Conservation (phyloP, 2,797 vertebrate species). For the Crotalus adamanteus region DNA sequence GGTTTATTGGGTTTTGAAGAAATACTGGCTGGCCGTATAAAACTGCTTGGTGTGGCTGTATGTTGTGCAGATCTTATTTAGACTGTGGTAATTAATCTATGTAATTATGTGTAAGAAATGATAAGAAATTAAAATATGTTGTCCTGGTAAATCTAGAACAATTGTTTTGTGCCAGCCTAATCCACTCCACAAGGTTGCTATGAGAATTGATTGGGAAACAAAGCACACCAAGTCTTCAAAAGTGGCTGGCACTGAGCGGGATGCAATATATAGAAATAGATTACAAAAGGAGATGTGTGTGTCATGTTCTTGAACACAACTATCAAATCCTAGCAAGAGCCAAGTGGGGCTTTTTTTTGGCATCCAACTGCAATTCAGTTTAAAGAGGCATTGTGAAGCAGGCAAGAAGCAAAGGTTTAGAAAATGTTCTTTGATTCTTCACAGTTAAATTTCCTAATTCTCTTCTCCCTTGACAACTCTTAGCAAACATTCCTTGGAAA, state of each 20-base stretch:
- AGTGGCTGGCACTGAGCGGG: no score
- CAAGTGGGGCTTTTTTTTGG: conserved; percentile 16
- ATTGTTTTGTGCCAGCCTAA: background rate
- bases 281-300: background rate
- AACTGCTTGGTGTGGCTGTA: background rate
- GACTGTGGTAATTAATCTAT: background rate
- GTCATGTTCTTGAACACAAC: background rate
- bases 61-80: background rate
- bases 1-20: background rate
- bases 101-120: background rate
- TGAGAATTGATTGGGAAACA: background rate
- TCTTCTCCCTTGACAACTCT: conserved; percentile 36
- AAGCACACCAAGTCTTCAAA: background rate
- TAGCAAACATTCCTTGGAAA: conserved; percentile 35
- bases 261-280: background rate
- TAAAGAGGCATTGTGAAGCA: conserved; percentile 23
- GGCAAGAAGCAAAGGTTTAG: conserved; percentile 32
- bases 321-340: background rate
- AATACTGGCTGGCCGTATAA: background rate
- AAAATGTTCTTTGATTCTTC: conserved; percentile 28
- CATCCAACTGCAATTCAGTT: background rate
- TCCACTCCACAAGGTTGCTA: background rate
- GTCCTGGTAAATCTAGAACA: background rate
- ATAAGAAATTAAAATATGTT: background rate
- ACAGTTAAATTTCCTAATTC: conserved; percentile 45